Base-by-base conservation (phyloP, 2,888 invertebrate species). In the Drosophila mulleri region DNA sequence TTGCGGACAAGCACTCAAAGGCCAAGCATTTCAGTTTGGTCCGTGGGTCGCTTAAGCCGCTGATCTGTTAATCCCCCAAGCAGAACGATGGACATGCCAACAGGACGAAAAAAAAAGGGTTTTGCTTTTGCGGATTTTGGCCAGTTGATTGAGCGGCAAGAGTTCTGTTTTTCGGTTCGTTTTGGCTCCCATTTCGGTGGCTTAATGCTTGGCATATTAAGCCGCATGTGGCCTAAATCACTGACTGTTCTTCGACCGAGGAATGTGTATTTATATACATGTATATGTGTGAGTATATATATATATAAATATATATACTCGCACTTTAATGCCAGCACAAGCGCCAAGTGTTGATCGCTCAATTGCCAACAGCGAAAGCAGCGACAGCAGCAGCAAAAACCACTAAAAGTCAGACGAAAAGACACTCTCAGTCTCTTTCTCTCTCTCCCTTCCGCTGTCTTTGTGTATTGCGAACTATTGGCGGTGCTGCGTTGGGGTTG, bases 311-410 rank as follows among this genome's bases (percentile, higher is more conserved):
- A 62, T 75, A 3, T 42, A 18, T 42, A 8, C 78, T 80, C 80
- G 82, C 85, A 84, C 85, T 84, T 84, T 82, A 82, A 78, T 84
- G 81, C 81, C 83, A 76, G 68, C 80, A 71, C 78, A 86, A 83
- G 78, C 76, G 87, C 80, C 87, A 82, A 84, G 83, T 82, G 85
- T 82, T 87, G 85, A 84, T 87, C 82, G 80, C 76, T 87, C 78
- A 70, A 78, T 79, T 65, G 78, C 66, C 61, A 68, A 59, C 75
- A 79, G 48, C 42, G 57, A 29, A 20, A 56, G 14, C 67, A 32
- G 32, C 32, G 32, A 11, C 32, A 63, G 41, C 45, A 63, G 45
- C 26, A 56, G 11, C 32, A 67, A 83, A 80, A 71, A 83, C 84
- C 71, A 75, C 87, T 82, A 83, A 86, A 83, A 82, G 80, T 80